phyloP scores from a whole-genome alignment of 1,140 invertebrate species.

The Subanguina moxae region DNA sequence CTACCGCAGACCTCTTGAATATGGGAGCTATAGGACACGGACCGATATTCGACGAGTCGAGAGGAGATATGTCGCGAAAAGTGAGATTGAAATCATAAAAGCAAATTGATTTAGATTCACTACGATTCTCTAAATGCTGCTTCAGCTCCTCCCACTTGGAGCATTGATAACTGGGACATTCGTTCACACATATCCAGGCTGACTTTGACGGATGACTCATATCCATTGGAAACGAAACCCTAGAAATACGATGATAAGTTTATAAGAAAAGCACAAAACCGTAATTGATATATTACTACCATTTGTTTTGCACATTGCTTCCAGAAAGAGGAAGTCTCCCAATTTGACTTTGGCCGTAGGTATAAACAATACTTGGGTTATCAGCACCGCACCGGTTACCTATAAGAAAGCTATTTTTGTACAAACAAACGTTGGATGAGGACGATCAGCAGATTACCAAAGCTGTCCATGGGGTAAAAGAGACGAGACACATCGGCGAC shows the following conservation, averaged over 20 bases:
- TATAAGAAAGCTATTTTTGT: too few species aligned
- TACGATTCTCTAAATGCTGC: not conserved
- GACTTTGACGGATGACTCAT: not conserved
- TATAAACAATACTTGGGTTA: not conserved
- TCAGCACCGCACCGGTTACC: not conserved
- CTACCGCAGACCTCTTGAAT: not conserved
- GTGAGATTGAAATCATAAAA: not conserved
- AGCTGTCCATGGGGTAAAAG: slow-evolving; percentile 6
- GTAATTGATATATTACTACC: not conserved
- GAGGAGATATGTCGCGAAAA: not conserved
- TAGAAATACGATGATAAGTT: not conserved
- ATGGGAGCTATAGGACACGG: slow-evolving; percentile 1
- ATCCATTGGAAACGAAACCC: not conserved
- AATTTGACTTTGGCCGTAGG: not conserved
- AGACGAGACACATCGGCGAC: slow-evolving; percentile 4
- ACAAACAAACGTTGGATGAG: too few species aligned
- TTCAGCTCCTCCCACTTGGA: not conserved
- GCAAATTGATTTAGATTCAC: not conserved
- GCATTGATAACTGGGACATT: not conserved
- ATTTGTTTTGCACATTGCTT: not conserved
- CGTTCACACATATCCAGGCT: not conserved
- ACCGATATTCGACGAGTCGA: not conserved
- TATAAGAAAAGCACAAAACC: not conserved
- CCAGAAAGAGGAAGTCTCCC: not conserved
- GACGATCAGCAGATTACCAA: not conserved